Conservation (phyloP, 2,797 vertebrate genomes). For the Momotus momota region DNA sequence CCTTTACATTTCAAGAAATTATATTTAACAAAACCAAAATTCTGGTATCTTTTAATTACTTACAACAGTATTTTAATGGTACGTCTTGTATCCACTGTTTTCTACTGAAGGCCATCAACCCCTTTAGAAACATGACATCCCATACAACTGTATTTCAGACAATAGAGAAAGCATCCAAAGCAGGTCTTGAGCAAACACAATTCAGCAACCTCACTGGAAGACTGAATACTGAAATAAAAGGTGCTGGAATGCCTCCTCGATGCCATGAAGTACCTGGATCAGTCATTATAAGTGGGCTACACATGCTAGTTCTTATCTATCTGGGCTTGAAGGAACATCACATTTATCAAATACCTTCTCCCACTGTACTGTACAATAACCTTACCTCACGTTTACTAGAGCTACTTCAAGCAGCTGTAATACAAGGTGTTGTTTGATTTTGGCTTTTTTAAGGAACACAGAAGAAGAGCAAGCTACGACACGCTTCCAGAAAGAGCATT, state of each 20-base stretch:
- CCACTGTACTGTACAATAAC: fast-evolving
- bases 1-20: background rate
- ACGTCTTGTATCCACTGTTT: background rate
- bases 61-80: background rate
- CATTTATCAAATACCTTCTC: background rate
- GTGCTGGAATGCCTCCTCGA: background rate
- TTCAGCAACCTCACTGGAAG: background rate
- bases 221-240: background rate
- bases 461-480: background rate
- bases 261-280: background rate
- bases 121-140: background rate
- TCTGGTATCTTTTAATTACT: background rate
- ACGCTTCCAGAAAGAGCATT: background rate
- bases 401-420: background rate
- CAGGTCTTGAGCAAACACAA: background rate
- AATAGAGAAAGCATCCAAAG: background rate
- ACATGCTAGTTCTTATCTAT: background rate
- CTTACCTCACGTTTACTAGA: background rate
- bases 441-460: background rate
- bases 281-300: background rate
- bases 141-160: background rate
- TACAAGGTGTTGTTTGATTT: background rate
- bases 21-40: background rate
- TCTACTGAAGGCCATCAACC: background rate
- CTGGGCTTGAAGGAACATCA: background rate